phyloP scores from a whole-genome alignment of 2,113 vertebrate species.

The Cervus canadensis region DNA sequence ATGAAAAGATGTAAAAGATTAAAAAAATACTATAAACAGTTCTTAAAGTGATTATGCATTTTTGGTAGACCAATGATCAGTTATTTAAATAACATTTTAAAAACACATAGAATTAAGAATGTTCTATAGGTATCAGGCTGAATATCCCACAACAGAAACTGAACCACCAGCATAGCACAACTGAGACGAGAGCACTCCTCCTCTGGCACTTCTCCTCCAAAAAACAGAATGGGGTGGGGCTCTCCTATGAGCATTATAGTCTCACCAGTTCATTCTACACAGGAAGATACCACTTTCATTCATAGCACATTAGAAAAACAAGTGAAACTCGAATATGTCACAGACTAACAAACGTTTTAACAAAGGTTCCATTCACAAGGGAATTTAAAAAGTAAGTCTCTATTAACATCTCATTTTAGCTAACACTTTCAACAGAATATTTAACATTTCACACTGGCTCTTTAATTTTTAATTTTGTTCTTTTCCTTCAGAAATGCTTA shows the following conservation, averaged over 20 bases:
- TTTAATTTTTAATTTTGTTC: background rate
- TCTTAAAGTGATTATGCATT: background rate
- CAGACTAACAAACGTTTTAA: background rate
- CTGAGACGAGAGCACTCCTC: background rate
- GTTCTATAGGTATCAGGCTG: background rate
- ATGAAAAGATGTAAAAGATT: background rate
- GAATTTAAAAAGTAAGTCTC: background rate
- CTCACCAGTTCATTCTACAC: background rate
- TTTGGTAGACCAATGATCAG: background rate
- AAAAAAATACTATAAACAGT: background rate
- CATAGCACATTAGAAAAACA: background rate
- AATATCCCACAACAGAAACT: background rate
- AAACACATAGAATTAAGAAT: background rate
- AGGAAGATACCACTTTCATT: background rate
- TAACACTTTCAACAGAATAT: background rate
- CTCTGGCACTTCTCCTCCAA: background rate
- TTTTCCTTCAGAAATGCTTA: background rate
- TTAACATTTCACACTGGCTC: background rate
- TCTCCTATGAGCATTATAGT: background rate
- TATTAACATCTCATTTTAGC: background rate
- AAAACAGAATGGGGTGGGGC: background rate
- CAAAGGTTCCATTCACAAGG: background rate
- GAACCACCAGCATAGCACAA: background rate
- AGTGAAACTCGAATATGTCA: background rate
- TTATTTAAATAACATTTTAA: background rate